Conservation (phyloP, 2,797 vertebrate genomes). For the Psittacula echo region DNA sequence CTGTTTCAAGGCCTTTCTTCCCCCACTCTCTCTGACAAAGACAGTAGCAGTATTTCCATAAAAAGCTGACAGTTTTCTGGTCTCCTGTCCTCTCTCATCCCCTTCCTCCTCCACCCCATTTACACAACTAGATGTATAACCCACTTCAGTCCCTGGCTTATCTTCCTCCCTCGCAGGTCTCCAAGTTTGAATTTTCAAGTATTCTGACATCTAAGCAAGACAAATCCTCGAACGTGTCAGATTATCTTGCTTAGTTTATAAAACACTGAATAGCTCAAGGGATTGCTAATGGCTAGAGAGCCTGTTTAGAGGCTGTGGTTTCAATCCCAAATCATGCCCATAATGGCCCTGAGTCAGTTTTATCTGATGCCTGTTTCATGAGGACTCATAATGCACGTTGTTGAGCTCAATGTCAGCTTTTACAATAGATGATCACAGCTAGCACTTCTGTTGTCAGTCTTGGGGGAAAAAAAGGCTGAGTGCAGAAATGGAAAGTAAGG, state of each 20-base stretch:
- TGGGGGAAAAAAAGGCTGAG: background rate
- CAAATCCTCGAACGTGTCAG: background rate
- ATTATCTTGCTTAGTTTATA: background rate
- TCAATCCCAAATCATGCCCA: background rate
- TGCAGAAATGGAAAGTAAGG: background rate
- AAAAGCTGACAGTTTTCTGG: background rate
- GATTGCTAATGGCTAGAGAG: background rate
- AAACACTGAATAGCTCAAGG: background rate
- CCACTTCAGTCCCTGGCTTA: background rate
- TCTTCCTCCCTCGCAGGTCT: background rate
- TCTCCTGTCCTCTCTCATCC: background rate
- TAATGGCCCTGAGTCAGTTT: background rate
- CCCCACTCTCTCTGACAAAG: background rate
- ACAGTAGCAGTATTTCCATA: background rate
- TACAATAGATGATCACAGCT: background rate
- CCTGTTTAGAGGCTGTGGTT: slow-evolving; percentile 1
- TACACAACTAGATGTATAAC: background rate
- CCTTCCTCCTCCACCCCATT: background rate
- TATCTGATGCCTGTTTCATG: background rate
- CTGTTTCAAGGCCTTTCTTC: background rate
- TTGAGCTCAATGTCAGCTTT: background rate
- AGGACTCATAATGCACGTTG: background rate
- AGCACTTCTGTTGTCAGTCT: background rate
- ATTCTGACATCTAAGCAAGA: background rate
- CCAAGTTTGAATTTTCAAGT: background rate